Evolutionary conservation across 2,888 invertebrate genomes (phyloP).

Genomic region (Andrena chrysosceles): DNA sequence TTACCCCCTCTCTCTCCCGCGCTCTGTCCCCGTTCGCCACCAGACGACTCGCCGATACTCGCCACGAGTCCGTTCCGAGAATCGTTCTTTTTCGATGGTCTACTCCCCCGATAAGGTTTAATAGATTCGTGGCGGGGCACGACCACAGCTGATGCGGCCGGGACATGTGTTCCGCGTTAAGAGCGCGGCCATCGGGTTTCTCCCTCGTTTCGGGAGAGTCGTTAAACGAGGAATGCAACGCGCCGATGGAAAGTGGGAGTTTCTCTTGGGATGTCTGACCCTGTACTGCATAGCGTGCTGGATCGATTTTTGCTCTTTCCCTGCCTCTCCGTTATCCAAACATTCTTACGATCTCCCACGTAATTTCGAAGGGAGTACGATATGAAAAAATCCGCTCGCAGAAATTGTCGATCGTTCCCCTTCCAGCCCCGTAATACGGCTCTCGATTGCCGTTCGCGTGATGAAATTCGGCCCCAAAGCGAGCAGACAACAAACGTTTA

Average conservation of each 20-base stretch:
- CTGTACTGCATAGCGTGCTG: too few relatives aligned
- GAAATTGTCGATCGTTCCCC: too few relatives aligned
- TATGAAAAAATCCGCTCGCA: too few relatives aligned
- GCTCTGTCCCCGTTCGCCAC: neutral
- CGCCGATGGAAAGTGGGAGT: neutral
- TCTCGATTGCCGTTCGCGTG: too few relatives aligned
- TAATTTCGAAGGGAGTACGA: too few relatives aligned
- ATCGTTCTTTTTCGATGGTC: conserved; percentile 40
- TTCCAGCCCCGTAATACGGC: too few relatives aligned
- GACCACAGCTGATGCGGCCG: conserved; percentile 18
- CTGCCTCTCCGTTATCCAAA: too few relatives aligned
- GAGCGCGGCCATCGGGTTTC: neutral
- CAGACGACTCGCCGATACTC: neutral
- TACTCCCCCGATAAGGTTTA: conserved; percentile 37
- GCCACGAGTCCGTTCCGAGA: conserved; percentile 30
- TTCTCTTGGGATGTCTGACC: too few relatives aligned
- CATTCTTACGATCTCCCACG: too few relatives aligned
- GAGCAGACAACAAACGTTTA: neutral
- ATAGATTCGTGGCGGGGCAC: conserved; percentile 40
- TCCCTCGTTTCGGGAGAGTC: conserved; percentile 2
- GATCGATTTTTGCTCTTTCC: too few relatives aligned
- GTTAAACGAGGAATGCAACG: conserved; percentile 14
- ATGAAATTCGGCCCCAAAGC: too few relatives aligned
- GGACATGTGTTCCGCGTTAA: conserved; percentile 38
- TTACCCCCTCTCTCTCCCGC: neutral